phyloP scores from a whole-genome alignment of 1,140 invertebrate genomes.

The Helicoverpa armigera region DNA sequence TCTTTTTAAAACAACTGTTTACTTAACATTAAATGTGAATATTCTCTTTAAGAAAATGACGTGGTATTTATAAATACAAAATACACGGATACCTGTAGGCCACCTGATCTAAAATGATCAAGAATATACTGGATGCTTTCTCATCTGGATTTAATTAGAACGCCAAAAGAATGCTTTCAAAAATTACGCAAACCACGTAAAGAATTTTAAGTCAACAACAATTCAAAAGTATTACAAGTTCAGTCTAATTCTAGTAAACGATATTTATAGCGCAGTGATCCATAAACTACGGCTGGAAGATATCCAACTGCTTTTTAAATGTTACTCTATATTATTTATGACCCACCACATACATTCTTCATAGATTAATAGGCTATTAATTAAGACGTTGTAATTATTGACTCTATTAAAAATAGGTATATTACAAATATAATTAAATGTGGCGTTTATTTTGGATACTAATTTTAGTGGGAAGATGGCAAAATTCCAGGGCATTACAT shows the following conservation, averaged over 20 bases:
- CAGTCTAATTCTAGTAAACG: slow-evolving; percentile 46
- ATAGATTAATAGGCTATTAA: slow-evolving; percentile 13
- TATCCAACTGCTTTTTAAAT: slow-evolving; percentile 66
- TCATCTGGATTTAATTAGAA: background rate
- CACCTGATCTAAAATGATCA: no score
- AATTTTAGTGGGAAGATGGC: slow-evolving; percentile 18
- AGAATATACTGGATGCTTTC: no score
- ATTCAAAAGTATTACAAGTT: slow-evolving; percentile 49
- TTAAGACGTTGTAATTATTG: background rate
- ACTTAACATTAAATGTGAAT: no score
- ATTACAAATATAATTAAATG: no score
- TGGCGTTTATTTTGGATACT: background rate
- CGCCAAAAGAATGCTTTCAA: background rate
- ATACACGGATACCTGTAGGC: no score
- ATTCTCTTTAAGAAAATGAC: no score
- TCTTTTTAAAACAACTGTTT: no score
- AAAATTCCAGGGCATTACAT: slow-evolving; percentile 13
- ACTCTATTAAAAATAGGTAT: background rate
- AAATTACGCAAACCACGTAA: background rate
- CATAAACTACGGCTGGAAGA: slow-evolving; percentile 68
- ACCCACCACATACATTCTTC: background rate
- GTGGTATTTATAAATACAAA: no score
- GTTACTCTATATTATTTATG: slow-evolving; percentile 7
- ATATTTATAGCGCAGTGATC: slow-evolving; percentile 60
- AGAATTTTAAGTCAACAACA: slow-evolving; percentile 7